Evolutionary conservation across 2,113 vertebrate species (phyloP).

Genomic region (Scophthalmus maximus): DNA sequence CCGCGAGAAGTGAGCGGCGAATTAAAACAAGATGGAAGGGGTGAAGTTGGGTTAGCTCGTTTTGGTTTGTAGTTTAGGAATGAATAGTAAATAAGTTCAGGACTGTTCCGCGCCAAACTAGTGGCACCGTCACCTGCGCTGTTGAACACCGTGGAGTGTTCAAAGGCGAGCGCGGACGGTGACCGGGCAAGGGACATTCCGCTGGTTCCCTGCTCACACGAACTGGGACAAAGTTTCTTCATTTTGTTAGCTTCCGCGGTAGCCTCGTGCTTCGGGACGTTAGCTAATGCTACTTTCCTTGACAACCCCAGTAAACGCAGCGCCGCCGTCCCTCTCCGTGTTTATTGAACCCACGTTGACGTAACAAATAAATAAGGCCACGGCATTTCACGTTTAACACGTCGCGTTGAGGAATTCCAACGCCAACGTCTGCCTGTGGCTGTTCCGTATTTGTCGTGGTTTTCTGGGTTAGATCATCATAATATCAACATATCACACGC

Average conservation of each 20-base stretch:
- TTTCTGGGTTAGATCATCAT: neutral
- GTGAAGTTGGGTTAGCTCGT: constrained; percentile 66
- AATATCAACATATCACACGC: constrained; percentile 32
- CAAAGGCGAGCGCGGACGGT: neutral
- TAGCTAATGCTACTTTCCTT: constrained; percentile 57
- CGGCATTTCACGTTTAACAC: fast-evolving
- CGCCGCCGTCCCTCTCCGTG: neutral
- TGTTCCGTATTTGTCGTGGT: neutral
- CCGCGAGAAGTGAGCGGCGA: constrained; percentile 78
- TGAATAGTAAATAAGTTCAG: constrained; percentile 3
- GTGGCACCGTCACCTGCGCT: constrained; percentile 3
- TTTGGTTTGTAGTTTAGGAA: constrained; percentile 49
- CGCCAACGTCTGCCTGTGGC: neutral
- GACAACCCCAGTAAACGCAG: constrained; percentile 50
- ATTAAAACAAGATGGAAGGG: constrained; percentile 81
- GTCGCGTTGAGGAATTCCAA: neutral
- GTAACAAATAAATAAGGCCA: neutral
- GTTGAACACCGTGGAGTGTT: neutral
- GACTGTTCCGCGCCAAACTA: neutral
- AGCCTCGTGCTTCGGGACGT: constrained; percentile 67
- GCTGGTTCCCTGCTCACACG: neutral
- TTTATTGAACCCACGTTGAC: neutral
- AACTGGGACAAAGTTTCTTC: constrained; percentile 68
- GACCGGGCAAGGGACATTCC: neutral
- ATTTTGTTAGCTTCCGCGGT: constrained; percentile 67